A percentile compares a stretch with the other conserved stretches of the same genome.
These are phyloP conservation scores for Heteronetta atricapilla DNA, from an alignment of 2,113 vertebrate genomes.

Conservation along the genomic window DNA sequence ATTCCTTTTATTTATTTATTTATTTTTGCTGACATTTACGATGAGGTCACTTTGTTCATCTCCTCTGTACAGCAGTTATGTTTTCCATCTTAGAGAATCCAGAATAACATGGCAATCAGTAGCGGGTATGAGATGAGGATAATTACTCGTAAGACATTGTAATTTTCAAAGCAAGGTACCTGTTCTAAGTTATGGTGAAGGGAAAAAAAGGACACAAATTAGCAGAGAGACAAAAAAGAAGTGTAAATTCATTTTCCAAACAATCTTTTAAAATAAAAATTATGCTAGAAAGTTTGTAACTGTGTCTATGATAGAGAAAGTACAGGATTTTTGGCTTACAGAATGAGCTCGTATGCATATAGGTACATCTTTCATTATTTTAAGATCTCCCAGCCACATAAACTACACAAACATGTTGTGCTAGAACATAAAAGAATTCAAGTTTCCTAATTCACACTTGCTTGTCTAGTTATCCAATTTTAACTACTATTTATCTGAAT, in stretches of 20 bases:
- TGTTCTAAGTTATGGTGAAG: not conserved
- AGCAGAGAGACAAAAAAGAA: not conserved
- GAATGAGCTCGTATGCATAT: not conserved
- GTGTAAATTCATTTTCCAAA: not conserved
- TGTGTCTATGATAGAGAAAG: not conserved
- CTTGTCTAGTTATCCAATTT: not conserved
- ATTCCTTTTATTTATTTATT: not conserved
- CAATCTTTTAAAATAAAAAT: not conserved
- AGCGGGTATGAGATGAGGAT: not conserved
- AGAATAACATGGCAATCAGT: not conserved
- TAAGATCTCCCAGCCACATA: not conserved
- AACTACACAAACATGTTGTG: not conserved
- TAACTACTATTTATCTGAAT: not conserved
- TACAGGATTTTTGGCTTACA: not conserved
- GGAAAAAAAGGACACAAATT: not conserved
- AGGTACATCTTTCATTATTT: rapidly evolving
- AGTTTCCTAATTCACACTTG: not conserved
- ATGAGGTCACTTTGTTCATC: slow-evolving; percentile 7
- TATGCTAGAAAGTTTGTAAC: not conserved
- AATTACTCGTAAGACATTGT: not conserved
- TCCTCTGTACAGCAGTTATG: not conserved
- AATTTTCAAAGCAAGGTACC: slow-evolving; percentile 2
- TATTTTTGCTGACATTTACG: not conserved
- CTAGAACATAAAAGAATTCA: not conserved
- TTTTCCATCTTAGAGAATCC: slow-evolving; percentile 26